Base-by-base conservation (phyloP, 2,888 invertebrate genomes). In the Cephonodes hylas region DNA sequence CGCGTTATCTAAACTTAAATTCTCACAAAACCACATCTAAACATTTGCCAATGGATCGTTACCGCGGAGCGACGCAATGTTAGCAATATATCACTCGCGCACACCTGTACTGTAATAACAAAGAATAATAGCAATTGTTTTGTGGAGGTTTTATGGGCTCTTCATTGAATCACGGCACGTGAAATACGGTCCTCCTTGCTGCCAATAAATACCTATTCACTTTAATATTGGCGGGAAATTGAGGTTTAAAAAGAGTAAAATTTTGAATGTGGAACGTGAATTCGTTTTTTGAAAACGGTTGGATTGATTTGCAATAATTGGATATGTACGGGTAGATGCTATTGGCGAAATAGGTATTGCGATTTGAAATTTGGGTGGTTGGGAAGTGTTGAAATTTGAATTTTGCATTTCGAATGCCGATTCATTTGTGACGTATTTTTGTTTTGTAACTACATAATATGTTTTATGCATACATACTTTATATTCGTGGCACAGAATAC, bases 51-150 rank as follows among this genome's bases (percentile, higher is more conserved):
- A 74, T 71, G 69, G 76, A 73, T 70, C 66, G 72, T 69, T 62
- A 64, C 78, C 81, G 79, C 83, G 85, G 86, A 87, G 84, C 85
- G 81, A 75, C 83, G 78, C 84, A 77, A 84, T 83, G 82, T 63
- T 79, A 77, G 77, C 86, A 71, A 86, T 89, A 88, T 86, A 88
- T 88, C 89, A 89, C 81, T 68, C 76, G 76, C 82, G 75, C 84
- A 85, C 89, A 90, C 90, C 89, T 90, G 89, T 84, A 87, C 87
- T 78, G 86, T 84, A 88, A 89, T 89, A 89, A 88, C 87, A 82
- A 84, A 86, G 86, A 88, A 84, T 86, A 85, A 89, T 86, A 86
- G 87, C 88, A 79, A 86, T 84, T 85, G 87, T 86, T 85, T 84
- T 82, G 83, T 75, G 79, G 76, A 84, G 79, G 80, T 87, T 89